Percentiles rank a stretch among this genome's conserved stretches.
phyloP scores from a whole-genome alignment of 2,113 vertebrate species.

The Aepyceros melampus region DNA sequence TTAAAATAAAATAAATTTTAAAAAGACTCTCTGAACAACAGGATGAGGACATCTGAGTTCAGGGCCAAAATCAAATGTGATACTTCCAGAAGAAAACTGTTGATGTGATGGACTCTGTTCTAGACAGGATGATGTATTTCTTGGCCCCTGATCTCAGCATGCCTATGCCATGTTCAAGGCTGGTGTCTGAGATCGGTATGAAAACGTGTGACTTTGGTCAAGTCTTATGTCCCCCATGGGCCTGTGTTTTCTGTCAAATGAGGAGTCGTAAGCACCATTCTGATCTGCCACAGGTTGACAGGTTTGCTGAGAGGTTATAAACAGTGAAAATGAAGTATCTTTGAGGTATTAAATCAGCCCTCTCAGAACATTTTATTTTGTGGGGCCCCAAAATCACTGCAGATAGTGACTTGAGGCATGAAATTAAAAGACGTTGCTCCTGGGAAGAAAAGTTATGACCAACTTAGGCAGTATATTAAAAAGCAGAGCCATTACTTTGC shows the following conservation, averaged over 20 bases:
- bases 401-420: too few relatives aligned
- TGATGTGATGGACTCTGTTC: not conserved
- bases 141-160: not conserved
- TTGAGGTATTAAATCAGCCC: not conserved
- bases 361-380: not conserved
- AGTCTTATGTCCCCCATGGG: not conserved
- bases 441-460: too few relatives aligned
- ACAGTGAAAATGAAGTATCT: not conserved
- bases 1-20: too few relatives aligned
- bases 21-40: too few relatives aligned
- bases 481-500: too few relatives aligned
- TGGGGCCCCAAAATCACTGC: too few relatives aligned
- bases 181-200: not conserved
- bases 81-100: not conserved
- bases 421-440: too few relatives aligned
- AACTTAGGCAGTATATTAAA: too few relatives aligned
- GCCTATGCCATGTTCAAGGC: not conserved
- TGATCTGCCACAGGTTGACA: not conserved
- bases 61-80: conserved; percentile 14
- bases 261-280: not conserved
- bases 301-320: not conserved
- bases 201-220: not conserved
- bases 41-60: conserved; percentile 27
- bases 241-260: not conserved
- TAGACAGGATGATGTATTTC: not conserved